Percentiles rank a stretch among this genome's conserved stretches.
phyloP scores from a whole-genome alignment of 2,888 invertebrate species.

The Drepanosiphum platanoidis region DNA sequence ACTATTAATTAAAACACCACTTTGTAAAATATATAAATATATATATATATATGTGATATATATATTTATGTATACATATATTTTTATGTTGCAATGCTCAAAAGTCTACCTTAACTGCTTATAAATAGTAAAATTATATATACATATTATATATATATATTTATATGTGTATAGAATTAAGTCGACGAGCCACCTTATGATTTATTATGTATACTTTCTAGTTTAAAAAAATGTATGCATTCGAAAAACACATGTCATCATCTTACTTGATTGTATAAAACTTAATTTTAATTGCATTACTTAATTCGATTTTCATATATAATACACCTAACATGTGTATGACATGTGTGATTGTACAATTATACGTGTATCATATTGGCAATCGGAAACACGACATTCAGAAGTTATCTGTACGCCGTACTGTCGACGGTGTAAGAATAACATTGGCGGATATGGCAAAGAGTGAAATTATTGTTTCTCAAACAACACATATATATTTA shows the following conservation, averaged over 20 bases:
- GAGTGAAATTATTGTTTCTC: background rate
- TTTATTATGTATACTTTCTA: conserved; percentile 28
- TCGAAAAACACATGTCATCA: background rate
- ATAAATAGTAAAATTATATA: conserved; percentile 6
- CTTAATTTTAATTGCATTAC: conserved; percentile 9
- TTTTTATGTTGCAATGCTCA: conserved; percentile 58
- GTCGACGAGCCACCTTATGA: background rate
- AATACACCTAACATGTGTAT: background rate
- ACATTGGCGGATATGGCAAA: background rate
- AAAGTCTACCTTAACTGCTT: conserved; percentile 32
- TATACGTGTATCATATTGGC: background rate
- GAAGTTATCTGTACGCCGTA: background rate
- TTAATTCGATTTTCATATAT: background rate
- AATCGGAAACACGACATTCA: background rate
- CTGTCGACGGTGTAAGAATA: background rate
- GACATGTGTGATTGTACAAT: background rate
- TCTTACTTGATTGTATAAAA: conserved; percentile 19
- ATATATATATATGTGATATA: background rate
- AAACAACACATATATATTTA: too few species aligned
- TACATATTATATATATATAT: too few species aligned
- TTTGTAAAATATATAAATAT: conserved; percentile 8
- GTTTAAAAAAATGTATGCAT: background rate
- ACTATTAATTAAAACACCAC: conserved; percentile 25
- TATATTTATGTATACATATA: conserved; percentile 29
- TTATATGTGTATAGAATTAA: background rate